These are phyloP conservation scores for Lepus timidus DNA, from an alignment of 2,113 vertebrate species.

Conservation along the genomic window DNA sequence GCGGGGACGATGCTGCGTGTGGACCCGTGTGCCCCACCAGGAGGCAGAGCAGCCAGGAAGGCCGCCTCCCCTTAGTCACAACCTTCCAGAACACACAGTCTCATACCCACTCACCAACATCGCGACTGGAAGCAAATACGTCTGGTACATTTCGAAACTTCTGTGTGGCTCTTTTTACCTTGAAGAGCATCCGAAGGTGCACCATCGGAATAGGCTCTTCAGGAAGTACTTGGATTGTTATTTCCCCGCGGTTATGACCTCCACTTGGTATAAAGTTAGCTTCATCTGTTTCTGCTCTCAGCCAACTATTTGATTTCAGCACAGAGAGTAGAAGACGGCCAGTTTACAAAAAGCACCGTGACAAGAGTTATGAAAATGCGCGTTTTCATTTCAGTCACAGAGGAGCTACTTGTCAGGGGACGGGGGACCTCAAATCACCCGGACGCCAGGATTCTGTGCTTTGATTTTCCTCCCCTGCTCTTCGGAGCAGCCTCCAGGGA, in stretches of 20 bases:
- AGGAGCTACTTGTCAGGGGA: neutral
- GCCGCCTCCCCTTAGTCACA: too few species aligned
- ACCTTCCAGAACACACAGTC: neutral
- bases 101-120: neutral
- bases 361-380: neutral
- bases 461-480: neutral
- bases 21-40: fast-evolving
- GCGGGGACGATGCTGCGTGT: neutral
- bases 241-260: neutral
- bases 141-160: neutral
- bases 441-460: neutral
- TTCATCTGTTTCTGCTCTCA: neutral
- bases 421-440: fast-evolving
- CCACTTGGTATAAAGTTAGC: fast-evolving
- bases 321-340: neutral
- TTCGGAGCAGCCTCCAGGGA: neutral
- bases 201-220: neutral
- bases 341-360: neutral
- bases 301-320: neutral
- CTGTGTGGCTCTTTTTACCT: neutral
- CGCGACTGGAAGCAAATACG: neutral
- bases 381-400: neutral
- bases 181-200: neutral
- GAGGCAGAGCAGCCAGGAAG: neutral
- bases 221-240: neutral